These are phyloP conservation scores for Nerophis ophidion DNA, from an alignment of 2,113 vertebrate genomes.

Conservation along the genomic window DNA sequence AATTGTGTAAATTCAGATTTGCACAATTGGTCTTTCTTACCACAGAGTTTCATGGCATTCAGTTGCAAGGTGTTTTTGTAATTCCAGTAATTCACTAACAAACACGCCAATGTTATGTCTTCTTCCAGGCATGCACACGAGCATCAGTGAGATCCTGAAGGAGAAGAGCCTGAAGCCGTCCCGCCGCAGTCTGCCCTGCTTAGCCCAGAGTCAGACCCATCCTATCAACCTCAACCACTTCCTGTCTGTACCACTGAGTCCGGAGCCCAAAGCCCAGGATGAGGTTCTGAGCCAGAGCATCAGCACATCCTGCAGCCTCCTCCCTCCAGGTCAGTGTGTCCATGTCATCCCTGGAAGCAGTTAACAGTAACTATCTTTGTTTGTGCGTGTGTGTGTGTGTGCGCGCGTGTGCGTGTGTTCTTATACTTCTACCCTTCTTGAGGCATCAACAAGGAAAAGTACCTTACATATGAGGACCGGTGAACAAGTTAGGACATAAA, in stretches of 20 bases:
- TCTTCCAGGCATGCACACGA: slow-evolving; percentile 88
- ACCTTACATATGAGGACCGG: too few species aligned
- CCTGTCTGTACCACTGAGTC: slow-evolving; percentile 77
- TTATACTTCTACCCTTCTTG: neutral
- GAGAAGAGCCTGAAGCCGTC: slow-evolving; percentile 88
- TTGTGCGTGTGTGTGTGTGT: neutral
- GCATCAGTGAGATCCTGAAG: slow-evolving; percentile 91
- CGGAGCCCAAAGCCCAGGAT: slow-evolving; percentile 60
- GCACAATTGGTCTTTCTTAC: too few species aligned
- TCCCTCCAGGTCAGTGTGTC: slow-evolving; percentile 59
- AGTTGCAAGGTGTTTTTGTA: too few species aligned
- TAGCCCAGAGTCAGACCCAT: slow-evolving; percentile 87
- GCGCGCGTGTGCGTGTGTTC: neutral
- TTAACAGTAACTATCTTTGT: neutral
- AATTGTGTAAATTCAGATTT: too few species aligned
- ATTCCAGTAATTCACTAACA: too few species aligned
- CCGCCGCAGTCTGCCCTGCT: slow-evolving; percentile 90
- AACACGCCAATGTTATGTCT: neutral
- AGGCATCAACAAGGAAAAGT: too few species aligned
- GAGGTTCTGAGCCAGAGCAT: slow-evolving; percentile 55
- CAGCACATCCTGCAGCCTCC: slow-evolving; percentile 65
- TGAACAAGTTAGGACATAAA: too few species aligned
- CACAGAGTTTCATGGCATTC: too few species aligned
- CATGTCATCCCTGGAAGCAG: slow-evolving; percentile 10
- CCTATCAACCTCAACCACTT: slow-evolving; percentile 89